Percentiles rank a stretch among this genome's conserved stretches.
Conservation (phyloP, 2,113 vertebrate species). For the Aplodontia rufa region DNA sequence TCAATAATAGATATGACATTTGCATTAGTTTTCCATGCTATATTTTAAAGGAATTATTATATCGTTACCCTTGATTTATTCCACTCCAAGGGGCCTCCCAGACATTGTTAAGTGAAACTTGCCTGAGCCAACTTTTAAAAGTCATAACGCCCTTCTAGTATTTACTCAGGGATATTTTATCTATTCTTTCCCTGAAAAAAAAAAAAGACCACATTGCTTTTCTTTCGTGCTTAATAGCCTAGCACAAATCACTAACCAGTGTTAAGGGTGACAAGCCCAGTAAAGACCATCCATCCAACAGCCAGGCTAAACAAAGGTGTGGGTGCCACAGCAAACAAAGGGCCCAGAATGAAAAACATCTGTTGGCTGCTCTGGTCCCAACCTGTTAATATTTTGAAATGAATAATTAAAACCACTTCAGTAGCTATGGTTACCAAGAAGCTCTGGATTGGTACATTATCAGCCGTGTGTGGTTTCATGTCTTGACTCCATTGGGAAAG, state of each 20-base stretch:
- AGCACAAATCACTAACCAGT: conserved; percentile 52
- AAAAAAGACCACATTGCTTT: conserved; percentile 18
- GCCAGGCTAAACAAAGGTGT: not conserved
- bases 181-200: conserved; percentile 47
- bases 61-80: conserved; percentile 44
- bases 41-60: conserved; percentile 59
- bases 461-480: not conserved
- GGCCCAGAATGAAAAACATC: conserved; percentile 14
- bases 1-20: not conserved
- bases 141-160: conserved; percentile 43
- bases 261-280: conserved; percentile 23
- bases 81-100: not conserved
- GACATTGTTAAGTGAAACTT: not conserved
- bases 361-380: not conserved
- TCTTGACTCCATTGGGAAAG: not conserved
- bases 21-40: conserved; percentile 14
- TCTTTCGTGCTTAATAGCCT: conserved; percentile 44
- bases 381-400: not conserved
- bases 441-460: not conserved
- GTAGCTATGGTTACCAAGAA: not conserved
- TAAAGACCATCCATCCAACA: not conserved
- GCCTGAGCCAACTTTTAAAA: conserved; percentile 54
- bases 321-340: not conserved
- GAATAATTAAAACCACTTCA: not conserved
- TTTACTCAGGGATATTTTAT: conserved; percentile 62